Base-by-base conservation (phyloP, 1,140 invertebrate genomes). In the Drosophila serrata region DNA sequence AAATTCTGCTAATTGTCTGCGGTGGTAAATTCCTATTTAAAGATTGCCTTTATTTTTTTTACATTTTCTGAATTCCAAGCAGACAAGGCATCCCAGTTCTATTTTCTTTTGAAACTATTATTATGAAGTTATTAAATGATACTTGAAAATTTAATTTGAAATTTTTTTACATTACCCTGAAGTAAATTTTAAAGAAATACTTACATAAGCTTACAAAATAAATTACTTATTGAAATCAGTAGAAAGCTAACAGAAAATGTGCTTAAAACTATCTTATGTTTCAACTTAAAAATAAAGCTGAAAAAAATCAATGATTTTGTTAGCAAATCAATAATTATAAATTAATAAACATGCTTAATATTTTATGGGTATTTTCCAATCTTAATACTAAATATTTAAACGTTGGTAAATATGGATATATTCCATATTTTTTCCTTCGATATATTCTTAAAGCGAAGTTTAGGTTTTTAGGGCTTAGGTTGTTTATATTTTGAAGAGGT, bases 1-100 rank as follows among this genome's bases (percentile, higher is more conserved):
- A 35, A 42, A 60, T 19, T 17, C 31, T 67, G 63, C 22, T 27
- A 45, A 51, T 19, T 17, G 19, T 27, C n/a, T 19, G 24, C 13
- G 39, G 15, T 6, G 29, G 29, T n/a, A 29, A 31, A 33, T 24
- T 42, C 35, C 27, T 11, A 6, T 24, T 29, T 24, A n/a, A 60
- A 31, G 35, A 31, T 17, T 63, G 35, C n/a, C n/a, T n/a, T 2
- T 4, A 4, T 11, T 22, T 31, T 19, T 35, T 24, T 56, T n/a
- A 53, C 31, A 53, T 51, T 35, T 22, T 13, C 0, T 9, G 17
- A 35, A 35, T 53, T 35, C 7, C 31, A 53, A 22, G 0, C 3
- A 24, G 43, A 4, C 0, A 15, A 8, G 11, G 4, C 9, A 43
- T 19, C 2, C 2, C 4, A 43, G 17, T 19, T 22, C 6, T 43